These are phyloP conservation scores for Nemotelus nigrinus DNA, from an alignment of 2,888 invertebrate species.

Conservation along the genomic window DNA sequence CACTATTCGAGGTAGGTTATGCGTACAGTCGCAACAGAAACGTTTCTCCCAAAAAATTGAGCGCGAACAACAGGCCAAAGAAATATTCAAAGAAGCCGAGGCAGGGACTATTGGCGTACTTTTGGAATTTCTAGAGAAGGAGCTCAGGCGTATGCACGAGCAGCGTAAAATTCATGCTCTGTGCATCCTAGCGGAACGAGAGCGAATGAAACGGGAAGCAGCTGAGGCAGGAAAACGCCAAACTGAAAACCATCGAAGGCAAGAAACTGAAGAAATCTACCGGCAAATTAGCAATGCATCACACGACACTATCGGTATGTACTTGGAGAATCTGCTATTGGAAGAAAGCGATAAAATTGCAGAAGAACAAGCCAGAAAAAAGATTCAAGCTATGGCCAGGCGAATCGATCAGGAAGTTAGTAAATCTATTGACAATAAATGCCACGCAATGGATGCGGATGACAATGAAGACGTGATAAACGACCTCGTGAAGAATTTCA, in stretches of 20 bases:
- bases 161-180: conserved; percentile 83
- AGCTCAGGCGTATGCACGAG: conserved; percentile 77
- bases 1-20: conserved; percentile 56
- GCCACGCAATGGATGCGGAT: conserved; percentile 52
- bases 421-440: conserved; percentile 58
- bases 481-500: conserved; percentile 60
- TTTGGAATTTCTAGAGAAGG: conserved; percentile 80
- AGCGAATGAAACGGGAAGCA: conserved; percentile 79
- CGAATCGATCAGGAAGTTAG: conserved; percentile 69
- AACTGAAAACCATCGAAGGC: conserved; percentile 75
- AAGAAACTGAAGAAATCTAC: conserved; percentile 84
- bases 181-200: conserved; percentile 79
- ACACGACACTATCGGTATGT: conserved; percentile 71
- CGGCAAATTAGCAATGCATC: conserved; percentile 67
- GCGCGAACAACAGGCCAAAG: conserved; percentile 66
- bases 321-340: conserved; percentile 72
- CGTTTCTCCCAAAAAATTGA: conserved; percentile 55
- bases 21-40: conserved; percentile 60
- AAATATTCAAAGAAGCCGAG: conserved; percentile 75
- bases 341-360: conserved; percentile 71
- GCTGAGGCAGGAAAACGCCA: conserved; percentile 83
- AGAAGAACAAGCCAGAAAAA: conserved; percentile 67
- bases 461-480: conserved; percentile 56
- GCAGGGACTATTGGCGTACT: conserved; percentile 78
- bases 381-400: conserved; percentile 68